phyloP scores from a whole-genome alignment of 2,113 vertebrate genomes.

The Perognathus longimembris region DNA sequence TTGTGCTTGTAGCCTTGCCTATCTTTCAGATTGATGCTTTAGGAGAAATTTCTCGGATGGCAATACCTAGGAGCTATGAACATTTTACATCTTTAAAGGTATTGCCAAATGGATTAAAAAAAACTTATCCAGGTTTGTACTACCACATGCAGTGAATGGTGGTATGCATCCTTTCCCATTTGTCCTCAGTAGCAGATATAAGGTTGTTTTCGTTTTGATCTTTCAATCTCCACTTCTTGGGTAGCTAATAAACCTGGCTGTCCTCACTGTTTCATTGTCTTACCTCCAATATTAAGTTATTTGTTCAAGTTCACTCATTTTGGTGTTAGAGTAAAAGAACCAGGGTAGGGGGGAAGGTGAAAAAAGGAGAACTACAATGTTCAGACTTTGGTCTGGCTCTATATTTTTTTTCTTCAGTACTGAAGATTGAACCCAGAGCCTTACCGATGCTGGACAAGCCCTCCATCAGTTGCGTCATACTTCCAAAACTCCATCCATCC shows the following conservation, averaged over 20 bases:
- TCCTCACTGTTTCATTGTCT: neutral
- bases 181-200: neutral
- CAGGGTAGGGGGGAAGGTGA: too few species aligned
- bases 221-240: conserved; percentile 5
- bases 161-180: neutral
- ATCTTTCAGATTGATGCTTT: conserved; percentile 1
- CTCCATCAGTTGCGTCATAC: too few species aligned
- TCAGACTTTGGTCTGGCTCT: neutral
- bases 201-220: neutral
- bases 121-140: neutral
- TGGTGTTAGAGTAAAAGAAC: neutral
- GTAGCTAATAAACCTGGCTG: neutral
- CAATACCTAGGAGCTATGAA: neutral
- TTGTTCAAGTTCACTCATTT: neutral
- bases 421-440: too few species aligned
- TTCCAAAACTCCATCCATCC: too few species aligned
- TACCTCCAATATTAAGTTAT: conserved; percentile 11
- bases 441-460: too few species aligned
- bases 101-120: neutral
- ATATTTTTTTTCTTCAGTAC: neutral
- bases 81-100: conserved; percentile 25
- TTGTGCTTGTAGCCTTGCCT: conserved; percentile 2
- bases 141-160: neutral
- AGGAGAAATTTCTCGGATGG: neutral
- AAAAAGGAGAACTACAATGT: neutral